phyloP scores from a whole-genome alignment of 2,113 vertebrate genomes.

The Rhodinocichla rosea region DNA sequence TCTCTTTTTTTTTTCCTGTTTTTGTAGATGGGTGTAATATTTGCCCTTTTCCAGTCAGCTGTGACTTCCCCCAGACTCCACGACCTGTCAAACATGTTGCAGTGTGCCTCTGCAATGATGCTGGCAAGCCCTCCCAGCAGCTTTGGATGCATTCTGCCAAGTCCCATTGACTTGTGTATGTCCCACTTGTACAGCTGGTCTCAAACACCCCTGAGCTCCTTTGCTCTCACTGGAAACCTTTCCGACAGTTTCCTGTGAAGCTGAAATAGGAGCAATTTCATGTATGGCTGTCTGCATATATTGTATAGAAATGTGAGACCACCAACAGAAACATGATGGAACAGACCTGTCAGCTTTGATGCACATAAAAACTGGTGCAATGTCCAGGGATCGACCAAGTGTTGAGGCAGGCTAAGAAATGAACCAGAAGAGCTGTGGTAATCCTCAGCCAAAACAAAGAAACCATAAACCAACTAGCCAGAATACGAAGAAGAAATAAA shows the following conservation, averaged over 20 bases:
- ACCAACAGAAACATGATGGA: not conserved
- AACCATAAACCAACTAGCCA: not conserved
- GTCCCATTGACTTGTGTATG: not conserved
- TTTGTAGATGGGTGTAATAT: not conserved
- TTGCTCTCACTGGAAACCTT: not conserved
- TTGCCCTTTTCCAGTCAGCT: constrained; percentile 19
- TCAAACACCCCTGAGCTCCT: not conserved
- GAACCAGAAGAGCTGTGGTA: not conserved
- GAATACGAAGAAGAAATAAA: not conserved
- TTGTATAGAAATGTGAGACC: not conserved
- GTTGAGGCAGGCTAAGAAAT: not conserved
- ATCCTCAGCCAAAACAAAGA: constrained; percentile 1
- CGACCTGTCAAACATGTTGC: not conserved
- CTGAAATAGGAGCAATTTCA: not conserved
- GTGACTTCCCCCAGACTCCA: not conserved
- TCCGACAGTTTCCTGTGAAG: not conserved
- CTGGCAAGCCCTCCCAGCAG: not conserved
- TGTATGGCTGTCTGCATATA: not conserved
- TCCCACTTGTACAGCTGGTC: not conserved
- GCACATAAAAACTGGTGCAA: not conserved
- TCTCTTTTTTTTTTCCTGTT: not conserved
- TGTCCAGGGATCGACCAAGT: fast-evolving
- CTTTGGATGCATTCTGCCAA: not conserved
- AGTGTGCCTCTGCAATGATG: not conserved
- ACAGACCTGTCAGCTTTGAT: not conserved